Conservation (phyloP, 2,797 vertebrate species). For the Eulemur mongoz region DNA sequence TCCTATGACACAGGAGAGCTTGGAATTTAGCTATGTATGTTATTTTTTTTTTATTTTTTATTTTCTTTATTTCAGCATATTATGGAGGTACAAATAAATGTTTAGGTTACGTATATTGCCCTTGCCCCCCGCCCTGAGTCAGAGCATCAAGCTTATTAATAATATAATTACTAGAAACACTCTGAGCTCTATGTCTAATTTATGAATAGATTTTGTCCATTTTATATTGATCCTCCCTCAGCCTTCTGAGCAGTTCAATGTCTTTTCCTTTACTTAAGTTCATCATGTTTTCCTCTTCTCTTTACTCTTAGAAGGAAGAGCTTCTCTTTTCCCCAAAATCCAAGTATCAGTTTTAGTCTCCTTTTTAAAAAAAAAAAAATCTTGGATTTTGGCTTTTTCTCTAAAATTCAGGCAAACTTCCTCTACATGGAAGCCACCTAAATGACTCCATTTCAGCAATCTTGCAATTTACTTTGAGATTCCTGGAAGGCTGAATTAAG, state of each 20-base stretch:
- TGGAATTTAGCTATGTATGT: not conserved
- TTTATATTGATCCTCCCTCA: not conserved
- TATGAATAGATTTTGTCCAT: not conserved
- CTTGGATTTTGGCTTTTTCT: not conserved
- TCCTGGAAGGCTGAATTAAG: not conserved
- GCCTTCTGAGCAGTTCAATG: not conserved
- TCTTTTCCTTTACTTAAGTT: not conserved
- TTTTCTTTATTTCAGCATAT: too few species aligned
- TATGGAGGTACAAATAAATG: too few species aligned
- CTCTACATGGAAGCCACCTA: not conserved
- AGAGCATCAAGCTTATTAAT: too few species aligned
- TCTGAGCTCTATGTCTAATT: not conserved
- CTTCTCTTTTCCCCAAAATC: not conserved
- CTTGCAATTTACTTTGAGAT: not conserved
- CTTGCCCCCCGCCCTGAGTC: too few species aligned
- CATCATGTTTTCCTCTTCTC: not conserved
- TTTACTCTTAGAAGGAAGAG: not conserved
- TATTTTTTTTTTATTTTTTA: not conserved
- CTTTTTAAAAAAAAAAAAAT: not conserved
- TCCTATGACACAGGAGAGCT: not conserved
- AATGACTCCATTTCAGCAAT: not conserved
- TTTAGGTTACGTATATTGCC: too few species aligned
- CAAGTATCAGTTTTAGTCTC: not conserved
- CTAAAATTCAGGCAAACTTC: not conserved
- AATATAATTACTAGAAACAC: not conserved